Evolutionary conservation across 1,140 invertebrate species (phyloP), one percentile per base, ranked within the genome.

Genomic region (Cyrtorhinus lividipennis): DNA sequence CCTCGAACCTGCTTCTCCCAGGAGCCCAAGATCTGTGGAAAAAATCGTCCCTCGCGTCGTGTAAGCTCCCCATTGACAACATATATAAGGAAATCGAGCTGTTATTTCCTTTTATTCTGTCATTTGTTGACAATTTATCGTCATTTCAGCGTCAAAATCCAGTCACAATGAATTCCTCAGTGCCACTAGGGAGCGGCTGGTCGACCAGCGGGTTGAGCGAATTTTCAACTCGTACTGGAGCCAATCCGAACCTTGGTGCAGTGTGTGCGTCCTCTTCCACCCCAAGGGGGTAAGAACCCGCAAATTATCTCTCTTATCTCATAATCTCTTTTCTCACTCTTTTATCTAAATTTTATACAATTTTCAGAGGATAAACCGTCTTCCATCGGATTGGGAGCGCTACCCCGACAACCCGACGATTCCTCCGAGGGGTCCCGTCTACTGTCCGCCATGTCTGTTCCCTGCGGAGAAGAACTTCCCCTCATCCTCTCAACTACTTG

Each of bases 401-500:
- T 8, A 8, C 5, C 5, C 5, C 5, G 15, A 38, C 18, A 26
- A 58, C 8, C 45, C 10, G 8, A 5, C 18, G 18, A 18, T 57
- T n/a, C 64, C 46, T 8, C 20, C 24, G 13, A 59, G 64, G 56
- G 61, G 59, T 23, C 46, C 56, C 24, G 58, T 56, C 8, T 13
- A 18, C 10, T 38, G 56, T 22, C 46, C 27, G n/a, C 30, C 56
- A 15, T 44, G 18, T 25, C 18, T 61, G n/a, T 64, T 58, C 46
- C 25, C 62, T 13, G 27, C 44, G 10, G 59, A 62, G 15, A 25
- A 26, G 24, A 22, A 13, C 1, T 27, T 24, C 5, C 69, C 72
- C 2, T 74, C 74, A 65, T 75, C 75, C 25, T 70, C 73, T 15
- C 75, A 72, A 62, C 67, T 79, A 26, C 64, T 77, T 24, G 69